Percentiles rank a stretch among this genome's conserved stretches.
Conservation (phyloP, 1,140 invertebrate genomes). For the Coelopa frigida region DNA sequence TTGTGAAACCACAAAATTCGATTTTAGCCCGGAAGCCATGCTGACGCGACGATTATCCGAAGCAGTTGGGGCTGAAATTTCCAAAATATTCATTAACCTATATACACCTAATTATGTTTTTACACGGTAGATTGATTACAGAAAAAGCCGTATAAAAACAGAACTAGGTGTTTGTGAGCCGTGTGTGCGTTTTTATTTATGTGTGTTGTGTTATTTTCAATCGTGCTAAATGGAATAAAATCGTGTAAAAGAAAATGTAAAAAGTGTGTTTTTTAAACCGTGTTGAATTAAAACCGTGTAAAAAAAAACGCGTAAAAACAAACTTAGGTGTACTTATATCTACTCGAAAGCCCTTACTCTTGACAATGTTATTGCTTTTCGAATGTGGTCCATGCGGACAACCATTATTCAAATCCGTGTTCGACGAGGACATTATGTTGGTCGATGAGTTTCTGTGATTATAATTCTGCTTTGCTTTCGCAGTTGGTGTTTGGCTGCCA, state of each 20-base stretch:
- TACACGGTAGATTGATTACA: too few species aligned
- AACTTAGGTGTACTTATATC: neutral
- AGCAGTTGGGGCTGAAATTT: conserved; percentile 29
- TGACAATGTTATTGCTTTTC: conserved; percentile 14
- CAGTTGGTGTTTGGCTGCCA: conserved; percentile 34
- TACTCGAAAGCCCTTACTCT: conserved; percentile 14
- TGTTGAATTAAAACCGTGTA: too few species aligned
- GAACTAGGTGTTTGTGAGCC: too few species aligned
- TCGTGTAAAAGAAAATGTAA: too few species aligned
- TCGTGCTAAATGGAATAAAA: too few species aligned
- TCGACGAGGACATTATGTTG: conserved; percentile 39
- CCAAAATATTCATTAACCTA: neutral
- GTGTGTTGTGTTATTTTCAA: too few species aligned
- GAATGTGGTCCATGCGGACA: conserved; percentile 28
- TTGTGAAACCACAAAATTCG: conserved; percentile 55
- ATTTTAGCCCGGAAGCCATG: conserved; percentile 46
- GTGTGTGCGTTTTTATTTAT: too few species aligned
- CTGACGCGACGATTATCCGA: conserved; percentile 38
- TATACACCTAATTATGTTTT: too few species aligned
- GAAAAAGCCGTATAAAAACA: too few species aligned
- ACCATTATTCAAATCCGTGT: conserved; percentile 39
- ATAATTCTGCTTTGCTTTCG: conserved; percentile 34
- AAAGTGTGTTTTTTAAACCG: too few species aligned
- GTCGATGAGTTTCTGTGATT: conserved; percentile 38
- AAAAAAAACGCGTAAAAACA: too few species aligned